These are phyloP conservation scores for Galaxias olidus DNA, from an alignment of 2,797 vertebrate species.

Conservation along the genomic window DNA sequence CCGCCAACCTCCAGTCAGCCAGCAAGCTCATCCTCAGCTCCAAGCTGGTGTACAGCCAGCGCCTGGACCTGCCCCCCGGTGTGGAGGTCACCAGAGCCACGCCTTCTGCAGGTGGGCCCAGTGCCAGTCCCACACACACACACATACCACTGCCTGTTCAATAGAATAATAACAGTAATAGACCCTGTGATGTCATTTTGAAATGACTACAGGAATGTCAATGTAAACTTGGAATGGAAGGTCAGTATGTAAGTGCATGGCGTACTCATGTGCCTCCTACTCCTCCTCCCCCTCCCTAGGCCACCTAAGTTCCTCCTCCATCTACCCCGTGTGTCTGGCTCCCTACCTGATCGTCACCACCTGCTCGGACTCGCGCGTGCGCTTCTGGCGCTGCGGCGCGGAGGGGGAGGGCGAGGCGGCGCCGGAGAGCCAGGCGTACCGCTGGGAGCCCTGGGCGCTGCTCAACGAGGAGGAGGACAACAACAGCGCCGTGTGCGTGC, in stretches of 20 bases:
- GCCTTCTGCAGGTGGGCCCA: slow-evolving; percentile 89
- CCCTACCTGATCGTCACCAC: slow-evolving; percentile 96
- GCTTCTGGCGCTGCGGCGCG: slow-evolving; percentile 92
- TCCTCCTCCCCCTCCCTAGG: slow-evolving; percentile 68
- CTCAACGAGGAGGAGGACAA: slow-evolving; percentile 93
- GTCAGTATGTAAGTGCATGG: no score
- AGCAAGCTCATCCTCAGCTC: slow-evolving; percentile 98
- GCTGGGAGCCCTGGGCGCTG: slow-evolving; percentile 92
- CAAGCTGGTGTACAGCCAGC: slow-evolving; percentile 91
- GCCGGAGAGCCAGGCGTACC: slow-evolving; percentile 75
- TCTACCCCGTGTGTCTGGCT: slow-evolving; percentile 97
- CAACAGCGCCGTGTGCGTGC: slow-evolving; percentile 87
- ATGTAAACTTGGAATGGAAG: no score
- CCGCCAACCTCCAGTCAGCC: slow-evolving; percentile 95
- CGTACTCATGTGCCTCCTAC: neutral
- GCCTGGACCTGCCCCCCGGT: slow-evolving; percentile 87
- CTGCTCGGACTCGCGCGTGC: slow-evolving; percentile 92
- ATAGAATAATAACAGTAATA: no score
- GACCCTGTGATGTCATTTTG: no score
- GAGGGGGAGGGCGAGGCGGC: slow-evolving; percentile 71
- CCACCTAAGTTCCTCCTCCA: slow-evolving; percentile 97
- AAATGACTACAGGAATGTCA: no score
- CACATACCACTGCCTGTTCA: neutral
- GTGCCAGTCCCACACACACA: neutral
- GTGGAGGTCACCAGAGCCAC: slow-evolving; percentile 95